Evolutionary conservation across 2,888 invertebrate species (phyloP), one percentile per base, ranked within the genome.

Genomic region (Xestobium rufovillosum): DNA sequence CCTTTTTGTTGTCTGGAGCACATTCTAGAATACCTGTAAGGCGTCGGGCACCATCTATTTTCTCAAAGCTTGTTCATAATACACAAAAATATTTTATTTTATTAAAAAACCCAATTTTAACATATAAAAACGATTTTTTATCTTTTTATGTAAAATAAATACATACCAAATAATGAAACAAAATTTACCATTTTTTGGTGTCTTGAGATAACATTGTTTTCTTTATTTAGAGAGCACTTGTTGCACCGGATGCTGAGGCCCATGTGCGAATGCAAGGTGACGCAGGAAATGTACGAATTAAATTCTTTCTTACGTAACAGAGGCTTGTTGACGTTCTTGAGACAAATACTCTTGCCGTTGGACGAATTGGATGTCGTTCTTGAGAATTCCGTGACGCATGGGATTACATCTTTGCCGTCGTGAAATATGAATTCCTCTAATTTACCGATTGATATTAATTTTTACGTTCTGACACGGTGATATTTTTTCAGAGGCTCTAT

Each of bases 241-340:
- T 72, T 98, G 34, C 89, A 94, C 59, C 80, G 88, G 38, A 87
- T 95, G 78, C 69, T 97, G 36, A 79, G 83, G n/a, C 85, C 91
- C 31, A 86, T 97, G 78, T 84, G 94, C 2, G 72, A 81, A 55
- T 86, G 90, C 11, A 84, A 90, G 43, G 84, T 90, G 3, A 92
- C 95, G 0, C 65, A 72, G 4, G 91, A 92, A 59, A 89, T 97
- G 90, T 98, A 92, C 60, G 96, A 96, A 60, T 95, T 96, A 59
- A 82, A 83, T 52, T 94, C 96, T 35, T 97, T 98, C 65, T 71
- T 98, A 42, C 78, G 96, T 38, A 88, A 89, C 56, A 76, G 84
- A 35, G 83, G 83, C 36, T 72, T 94, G 25, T 75, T 89, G 42
- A 88, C 86, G 49, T 92, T 91, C 69, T 76, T 95, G 40, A 75